Conservation (phyloP, 2,888 invertebrate species). For the Sinelater perroti region DNA sequence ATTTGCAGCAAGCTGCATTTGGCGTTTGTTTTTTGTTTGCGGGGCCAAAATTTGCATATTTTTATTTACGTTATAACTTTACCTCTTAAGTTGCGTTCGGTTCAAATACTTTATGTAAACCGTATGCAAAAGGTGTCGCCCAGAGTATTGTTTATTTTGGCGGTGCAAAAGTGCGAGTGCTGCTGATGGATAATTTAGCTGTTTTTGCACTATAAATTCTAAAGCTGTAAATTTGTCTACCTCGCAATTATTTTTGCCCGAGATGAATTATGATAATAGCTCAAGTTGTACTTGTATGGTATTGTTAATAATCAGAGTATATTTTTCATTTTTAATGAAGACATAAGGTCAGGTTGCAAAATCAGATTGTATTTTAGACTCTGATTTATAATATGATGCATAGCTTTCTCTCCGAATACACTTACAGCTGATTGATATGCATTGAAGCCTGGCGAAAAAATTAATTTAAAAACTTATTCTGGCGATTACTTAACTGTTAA, state of each 20-base stretch:
- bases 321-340: conserved; percentile 37
- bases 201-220: conserved; percentile 15
- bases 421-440: not conserved
- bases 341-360: conserved; percentile 9
- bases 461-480: no score
- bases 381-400: not conserved
- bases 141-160: conserved; percentile 13
- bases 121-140: conserved; percentile 2
- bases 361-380: not conserved
- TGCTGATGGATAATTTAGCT: conserved; percentile 7
- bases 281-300: conserved; percentile 19
- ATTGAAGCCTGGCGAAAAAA: no score
- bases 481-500: no score
- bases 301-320: conserved; percentile 30
- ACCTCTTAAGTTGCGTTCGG: not conserved
- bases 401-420: not conserved
- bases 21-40: no score
- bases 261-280: conserved; percentile 31
- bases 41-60: conserved; percentile 10
- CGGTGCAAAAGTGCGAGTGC: conserved; percentile 5
- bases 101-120: not conserved
- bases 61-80: not conserved
- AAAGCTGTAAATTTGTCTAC: conserved; percentile 23
- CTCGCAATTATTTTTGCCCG: conserved; percentile 23
- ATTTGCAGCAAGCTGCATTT: no score